phyloP scores from a whole-genome alignment of 2,113 vertebrate species.

The Bettongia penicillata region DNA sequence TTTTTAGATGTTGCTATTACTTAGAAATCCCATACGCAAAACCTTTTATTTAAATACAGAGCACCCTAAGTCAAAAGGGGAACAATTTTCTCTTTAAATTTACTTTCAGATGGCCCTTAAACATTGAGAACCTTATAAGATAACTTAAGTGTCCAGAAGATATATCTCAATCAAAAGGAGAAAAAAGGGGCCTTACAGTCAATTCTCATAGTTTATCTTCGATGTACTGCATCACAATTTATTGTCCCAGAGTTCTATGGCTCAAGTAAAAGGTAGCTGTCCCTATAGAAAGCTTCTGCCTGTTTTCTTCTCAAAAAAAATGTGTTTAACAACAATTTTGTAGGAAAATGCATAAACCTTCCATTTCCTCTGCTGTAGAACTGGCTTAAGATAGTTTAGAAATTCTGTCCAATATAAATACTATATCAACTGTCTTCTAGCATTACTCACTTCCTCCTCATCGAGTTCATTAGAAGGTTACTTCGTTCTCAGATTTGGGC shows the following conservation, averaged over 20 bases:
- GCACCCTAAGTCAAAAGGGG: neutral
- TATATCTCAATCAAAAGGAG: neutral
- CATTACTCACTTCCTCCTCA: constrained; percentile 88
- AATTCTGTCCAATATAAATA: constrained; percentile 88
- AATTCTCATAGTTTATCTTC: fast-evolving
- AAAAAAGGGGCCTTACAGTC: neutral
- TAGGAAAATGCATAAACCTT: constrained; percentile 84
- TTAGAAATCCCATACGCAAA: fast-evolving
- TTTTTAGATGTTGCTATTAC: neutral
- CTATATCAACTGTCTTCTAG: constrained; percentile 82
- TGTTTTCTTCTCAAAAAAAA: constrained; percentile 43
- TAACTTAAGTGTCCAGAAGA: neutral
- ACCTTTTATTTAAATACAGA: fast-evolving
- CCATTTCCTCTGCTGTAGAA: constrained; percentile 84
- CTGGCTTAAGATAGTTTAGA: constrained; percentile 74
- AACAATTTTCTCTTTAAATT: neutral
- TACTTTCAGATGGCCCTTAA: neutral
- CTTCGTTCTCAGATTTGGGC: constrained; percentile 85
- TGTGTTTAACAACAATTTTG: constrained; percentile 78
- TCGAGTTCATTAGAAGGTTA: constrained; percentile 88
- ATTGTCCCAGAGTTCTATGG: neutral
- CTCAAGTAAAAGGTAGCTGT: constrained; percentile 66
- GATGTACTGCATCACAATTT: fast-evolving
- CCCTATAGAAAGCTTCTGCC: constrained; percentile 66
- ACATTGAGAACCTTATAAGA: neutral